phyloP scores from a whole-genome alignment of 1,140 invertebrate species.

The Pararge aegeria region DNA sequence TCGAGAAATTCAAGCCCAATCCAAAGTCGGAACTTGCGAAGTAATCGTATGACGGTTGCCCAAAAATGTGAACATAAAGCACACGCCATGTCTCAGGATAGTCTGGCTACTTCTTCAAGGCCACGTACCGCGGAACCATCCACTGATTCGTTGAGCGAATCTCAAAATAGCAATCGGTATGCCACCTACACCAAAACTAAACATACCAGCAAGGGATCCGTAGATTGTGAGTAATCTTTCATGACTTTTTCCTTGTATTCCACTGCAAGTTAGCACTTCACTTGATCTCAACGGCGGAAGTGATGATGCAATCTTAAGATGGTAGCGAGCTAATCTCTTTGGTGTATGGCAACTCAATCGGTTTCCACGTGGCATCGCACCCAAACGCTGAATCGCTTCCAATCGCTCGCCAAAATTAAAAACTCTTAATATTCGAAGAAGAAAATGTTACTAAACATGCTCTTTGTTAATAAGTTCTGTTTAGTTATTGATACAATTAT shows the following conservation, averaged over 20 bases:
- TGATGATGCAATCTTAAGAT: too few relatives aligned
- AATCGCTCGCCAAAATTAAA: too few relatives aligned
- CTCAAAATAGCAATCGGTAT: conserved; percentile 62
- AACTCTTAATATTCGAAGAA: too few relatives aligned
- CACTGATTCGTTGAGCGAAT: conserved; percentile 59
- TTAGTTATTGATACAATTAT: neutral
- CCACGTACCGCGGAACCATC: conserved; percentile 63
- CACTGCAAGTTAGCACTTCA: too few relatives aligned
- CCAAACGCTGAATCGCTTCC: too few relatives aligned
- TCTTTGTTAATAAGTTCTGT: neutral
- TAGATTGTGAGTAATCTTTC: conserved; percentile 60
- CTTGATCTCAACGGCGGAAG: too few relatives aligned
- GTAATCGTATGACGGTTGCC: conserved; percentile 24
- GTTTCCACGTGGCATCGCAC: too few relatives aligned
- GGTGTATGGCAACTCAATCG: too few relatives aligned
- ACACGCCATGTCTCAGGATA: conserved; percentile 57
- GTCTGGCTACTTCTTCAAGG: conserved; percentile 51
- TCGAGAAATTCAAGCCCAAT: conserved; percentile 60
- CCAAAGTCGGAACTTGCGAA: conserved; percentile 35
- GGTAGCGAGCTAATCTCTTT: too few relatives aligned
- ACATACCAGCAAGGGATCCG: conserved; percentile 44
- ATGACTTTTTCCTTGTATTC: too few relatives aligned
- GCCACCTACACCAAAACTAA: conserved; percentile 64
- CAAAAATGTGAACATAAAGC: conserved; percentile 25
- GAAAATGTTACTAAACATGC: too few relatives aligned